Base-by-base conservation (phyloP, 2,113 vertebrate species). In the Scomber scombrus region DNA sequence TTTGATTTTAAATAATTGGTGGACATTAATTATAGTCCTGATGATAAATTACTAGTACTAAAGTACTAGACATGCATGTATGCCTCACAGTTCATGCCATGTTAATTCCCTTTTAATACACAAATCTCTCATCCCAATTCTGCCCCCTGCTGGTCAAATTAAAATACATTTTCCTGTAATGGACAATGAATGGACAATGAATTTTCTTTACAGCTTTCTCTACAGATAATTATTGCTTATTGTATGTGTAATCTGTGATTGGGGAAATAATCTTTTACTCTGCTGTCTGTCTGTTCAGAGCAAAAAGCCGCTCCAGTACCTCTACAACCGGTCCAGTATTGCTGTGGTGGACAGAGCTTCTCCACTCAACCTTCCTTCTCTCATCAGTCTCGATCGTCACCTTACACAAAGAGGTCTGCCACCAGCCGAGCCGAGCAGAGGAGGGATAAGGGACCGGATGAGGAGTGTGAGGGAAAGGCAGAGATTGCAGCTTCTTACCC, bases 341-440 rank as follows among this genome's bases (percentile, higher is more conserved):
- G 71, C 40, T 76, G 92, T 18, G 66, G 81, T 40, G 92, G 83
- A 23, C 92, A 94, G 19, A 85, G 56, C 82, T 94, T 92, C 57
- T 61, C 86, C 7, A 49, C 90, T 14, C 87, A 49, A 5, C 46
- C 87, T 47, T 86, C 85, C 61, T 29, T 71, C 49, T 11, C 82
- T 52, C 58, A 55, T 81, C 43, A 70, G 18, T 52, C 81, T 75
- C 89, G 29, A 45, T 8, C 69, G 0, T 78, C 74, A 5, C 0
- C 79, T 29, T 88, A 88, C 45, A 88, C 52, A 52, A 93, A 85
- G 80, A 93, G 69, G 66, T 51, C 68, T 3, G 5, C 45, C 56
- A 5, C 71, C 31, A 13, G 31, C 40, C 77, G 67, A 72, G 23
- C 51, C 0, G 87, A 87, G 18, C 78, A 67, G 66, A 78, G 58